phyloP scores from a whole-genome alignment of 1,140 invertebrate species.

The fruit fly (Drosophila melanogaster) region Release_6_plus_ISO1_MT NC_004354.4:7644001-7644500 shows the following conservation, averaged over 20 bases:
- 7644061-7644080: conserved; percentile 44
- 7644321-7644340: conserved; percentile 82
- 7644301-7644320: conserved; percentile 26
- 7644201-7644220: conserved; percentile 66
- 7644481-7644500: neutral
- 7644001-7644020: conserved; percentile 79
- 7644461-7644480: conserved; percentile 1
- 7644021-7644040: conserved; percentile 22
- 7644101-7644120: neutral
- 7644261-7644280: conserved; percentile 80
- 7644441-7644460: neutral
- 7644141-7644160: conserved; percentile 37
- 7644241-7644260: conserved; percentile 84
- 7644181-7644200: conserved; percentile 57
- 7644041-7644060: conserved; percentile 19
- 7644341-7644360: conserved; percentile 63
- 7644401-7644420: conserved; percentile 21
- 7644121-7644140: conserved; percentile 9
- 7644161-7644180: conserved; percentile 57
- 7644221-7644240: conserved; percentile 76
- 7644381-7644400: conserved; percentile 16
- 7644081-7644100: conserved; percentile 32
- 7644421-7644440: neutral
- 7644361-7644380: conserved; percentile 21
- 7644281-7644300: neutral